Evolutionary conservation across 2,888 invertebrate genomes (phyloP), one percentile per base, ranked within the genome.

Genomic region (Chrysolina americana): DNA sequence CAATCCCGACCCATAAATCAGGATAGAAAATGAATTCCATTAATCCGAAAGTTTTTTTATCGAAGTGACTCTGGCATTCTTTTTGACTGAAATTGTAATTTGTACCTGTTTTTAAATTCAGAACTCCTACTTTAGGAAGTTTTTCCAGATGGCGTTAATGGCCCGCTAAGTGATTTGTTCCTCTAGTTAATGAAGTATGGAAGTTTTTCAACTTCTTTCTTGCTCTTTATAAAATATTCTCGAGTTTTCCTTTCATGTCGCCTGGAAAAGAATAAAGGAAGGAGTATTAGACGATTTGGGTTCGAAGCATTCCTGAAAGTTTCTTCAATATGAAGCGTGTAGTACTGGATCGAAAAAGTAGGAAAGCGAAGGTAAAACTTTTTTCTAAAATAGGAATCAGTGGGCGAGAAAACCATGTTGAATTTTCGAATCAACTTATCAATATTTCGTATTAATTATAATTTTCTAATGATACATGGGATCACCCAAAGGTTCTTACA

Each of bases 1-100:
- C 68, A 59, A 44, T 28, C 74, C 21, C 79, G 81, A 82, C 81
- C 82, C 78, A 83, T 81, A 82, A 81, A 82, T 82, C 81, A 80
- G 78, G 76, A 73, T 65, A 66, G 28, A 76, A 76, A 79, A 80
- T 80, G 79, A 79, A 72, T 80, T 76, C 68, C 71, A 73, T 75
- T 81, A 82, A 81, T 81, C 80, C 79, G 76, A 80, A 82, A 82
- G 81, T 81, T 81, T 74, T 53, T 53, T 68, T 68, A 68, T 72
- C 44, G 66, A 63, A 72, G 50, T 68, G 68, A 72, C 41, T 70
- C 66, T 47, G 66, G 28, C 13, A 36, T 47, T 53, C 47, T 56
- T 59, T 71, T 59, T 65, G 41, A 0, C 3, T 11, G 53, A 53
- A 53, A 21, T 53, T 53, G 59, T 68, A 73, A 73, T 73, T 73